Percentiles rank a stretch among this genome's conserved stretches.
Evolutionary conservation across 1,140 invertebrate species (phyloP).

Genomic region (Hormaphis cornu): DNA sequence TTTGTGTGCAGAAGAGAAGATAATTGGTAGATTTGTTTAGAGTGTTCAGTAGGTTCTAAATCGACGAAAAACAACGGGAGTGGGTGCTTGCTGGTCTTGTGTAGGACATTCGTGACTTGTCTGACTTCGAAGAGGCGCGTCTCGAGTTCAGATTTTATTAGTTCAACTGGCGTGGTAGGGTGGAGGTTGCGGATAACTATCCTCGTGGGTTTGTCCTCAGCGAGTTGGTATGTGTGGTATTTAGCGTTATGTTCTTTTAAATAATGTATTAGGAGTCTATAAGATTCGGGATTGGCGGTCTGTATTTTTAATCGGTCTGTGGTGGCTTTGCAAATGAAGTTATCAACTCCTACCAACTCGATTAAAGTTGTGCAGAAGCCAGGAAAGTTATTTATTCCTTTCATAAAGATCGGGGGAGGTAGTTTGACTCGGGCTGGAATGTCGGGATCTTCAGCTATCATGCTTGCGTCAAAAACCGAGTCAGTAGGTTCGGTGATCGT

Average conservation of each 20-base stretch:
- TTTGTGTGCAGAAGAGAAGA: no score
- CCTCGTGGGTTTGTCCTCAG: conserved; percentile 7
- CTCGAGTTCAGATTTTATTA: background rate
- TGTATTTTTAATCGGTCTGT: no score
- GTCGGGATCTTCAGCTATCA: no score
- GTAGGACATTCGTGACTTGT: background rate
- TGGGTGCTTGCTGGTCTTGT: background rate
- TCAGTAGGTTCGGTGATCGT: no score
- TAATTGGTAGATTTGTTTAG: background rate
- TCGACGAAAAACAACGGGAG: conserved; percentile 17
- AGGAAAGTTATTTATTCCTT: no score
- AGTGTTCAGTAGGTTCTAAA: background rate
- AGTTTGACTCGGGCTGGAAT: no score
- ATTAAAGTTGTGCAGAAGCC: no score
- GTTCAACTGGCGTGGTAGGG: background rate
- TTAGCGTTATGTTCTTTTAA: background rate
- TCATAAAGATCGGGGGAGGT: no score
- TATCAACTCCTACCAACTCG: no score
- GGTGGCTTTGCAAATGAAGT: no score
- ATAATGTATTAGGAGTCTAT: background rate
- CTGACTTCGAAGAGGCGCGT: background rate
- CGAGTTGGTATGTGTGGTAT: background rate
- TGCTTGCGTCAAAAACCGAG: no score
- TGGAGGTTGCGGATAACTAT: conserved; percentile 15
- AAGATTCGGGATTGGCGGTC: no score